Conservation (phyloP, 2,888 invertebrate species). For the Eupithecia subfuscata region DNA sequence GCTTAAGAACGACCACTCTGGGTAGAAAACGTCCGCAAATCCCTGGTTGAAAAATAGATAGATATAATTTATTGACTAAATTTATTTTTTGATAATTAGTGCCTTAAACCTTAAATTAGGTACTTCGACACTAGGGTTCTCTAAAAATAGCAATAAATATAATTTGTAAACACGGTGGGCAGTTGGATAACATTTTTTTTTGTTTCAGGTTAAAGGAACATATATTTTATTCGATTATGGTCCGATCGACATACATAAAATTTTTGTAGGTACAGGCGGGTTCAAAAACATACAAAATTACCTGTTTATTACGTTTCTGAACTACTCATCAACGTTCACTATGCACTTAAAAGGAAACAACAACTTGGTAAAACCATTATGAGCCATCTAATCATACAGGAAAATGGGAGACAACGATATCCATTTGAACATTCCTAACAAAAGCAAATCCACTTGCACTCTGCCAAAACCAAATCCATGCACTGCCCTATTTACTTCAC, state of each 20-base stretch:
- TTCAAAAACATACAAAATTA: neutral
- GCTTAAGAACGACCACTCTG: no score
- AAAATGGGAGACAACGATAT: conserved; percentile 18
- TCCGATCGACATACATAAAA: neutral
- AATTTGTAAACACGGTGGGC: neutral
- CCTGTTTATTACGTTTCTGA: neutral
- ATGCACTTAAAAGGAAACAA: neutral
- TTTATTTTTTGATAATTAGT: no score
- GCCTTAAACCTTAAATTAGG: no score
- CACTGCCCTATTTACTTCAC: neutral
- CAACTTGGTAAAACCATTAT: conserved; percentile 7
- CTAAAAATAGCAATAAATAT: no score
- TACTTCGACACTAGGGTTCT: no score
- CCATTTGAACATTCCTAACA: conserved; percentile 1
- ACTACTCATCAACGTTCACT: neutral
- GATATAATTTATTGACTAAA: no score
- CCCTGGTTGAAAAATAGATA: no score
- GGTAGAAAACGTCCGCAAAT: no score
- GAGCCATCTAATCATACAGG: conserved; percentile 17
- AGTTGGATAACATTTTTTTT: neutral
- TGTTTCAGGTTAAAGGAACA: conserved; percentile 1
- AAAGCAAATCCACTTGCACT: conserved; percentile 13
- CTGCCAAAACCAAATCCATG: conserved; percentile 9
- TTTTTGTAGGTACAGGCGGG: neutral
- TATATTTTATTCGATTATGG: neutral